These are phyloP conservation scores for Ramphastos sulfuratus DNA, from an alignment of 2,113 vertebrate genomes.

Conservation along the genomic window DNA sequence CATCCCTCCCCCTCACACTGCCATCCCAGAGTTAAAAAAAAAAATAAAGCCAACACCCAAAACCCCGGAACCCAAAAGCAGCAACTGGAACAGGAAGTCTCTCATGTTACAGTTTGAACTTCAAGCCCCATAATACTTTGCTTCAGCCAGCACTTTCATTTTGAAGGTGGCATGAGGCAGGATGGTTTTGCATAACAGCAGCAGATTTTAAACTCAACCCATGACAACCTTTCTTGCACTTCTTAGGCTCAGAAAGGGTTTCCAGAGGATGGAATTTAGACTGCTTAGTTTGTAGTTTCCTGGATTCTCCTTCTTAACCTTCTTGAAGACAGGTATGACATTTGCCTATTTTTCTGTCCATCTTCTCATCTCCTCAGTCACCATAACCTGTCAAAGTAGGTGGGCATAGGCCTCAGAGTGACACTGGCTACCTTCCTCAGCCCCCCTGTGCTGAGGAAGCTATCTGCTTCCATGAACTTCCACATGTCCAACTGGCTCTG, in stretches of 20 bases:
- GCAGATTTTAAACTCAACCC: no score
- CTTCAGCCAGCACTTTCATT: no score
- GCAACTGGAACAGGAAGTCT: no score
- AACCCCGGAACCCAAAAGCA: no score
- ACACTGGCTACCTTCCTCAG: not conserved
- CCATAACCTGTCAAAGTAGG: fast-evolving
- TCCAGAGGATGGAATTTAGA: not conserved
- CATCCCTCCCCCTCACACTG: no score
- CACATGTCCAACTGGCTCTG: not conserved
- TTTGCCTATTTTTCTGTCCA: not conserved
- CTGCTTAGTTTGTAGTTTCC: not conserved
- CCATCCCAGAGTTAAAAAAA: no score
- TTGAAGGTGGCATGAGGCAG: no score
- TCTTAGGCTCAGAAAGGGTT: not conserved
- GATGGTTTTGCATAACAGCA: no score
- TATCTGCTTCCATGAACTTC: not conserved
- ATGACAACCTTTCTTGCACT: not conserved
- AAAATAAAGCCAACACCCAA: no score
- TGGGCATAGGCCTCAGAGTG: not conserved
- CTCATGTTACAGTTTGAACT: no score
- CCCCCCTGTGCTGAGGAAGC: not conserved
- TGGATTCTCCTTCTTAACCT: not conserved
- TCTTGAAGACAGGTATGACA: not conserved
- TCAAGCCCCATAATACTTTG: no score
- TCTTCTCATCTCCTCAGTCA: not conserved